Evolutionary conservation across 2,113 vertebrate species (phyloP).

Genomic region (Seriola dumerili): DNA sequence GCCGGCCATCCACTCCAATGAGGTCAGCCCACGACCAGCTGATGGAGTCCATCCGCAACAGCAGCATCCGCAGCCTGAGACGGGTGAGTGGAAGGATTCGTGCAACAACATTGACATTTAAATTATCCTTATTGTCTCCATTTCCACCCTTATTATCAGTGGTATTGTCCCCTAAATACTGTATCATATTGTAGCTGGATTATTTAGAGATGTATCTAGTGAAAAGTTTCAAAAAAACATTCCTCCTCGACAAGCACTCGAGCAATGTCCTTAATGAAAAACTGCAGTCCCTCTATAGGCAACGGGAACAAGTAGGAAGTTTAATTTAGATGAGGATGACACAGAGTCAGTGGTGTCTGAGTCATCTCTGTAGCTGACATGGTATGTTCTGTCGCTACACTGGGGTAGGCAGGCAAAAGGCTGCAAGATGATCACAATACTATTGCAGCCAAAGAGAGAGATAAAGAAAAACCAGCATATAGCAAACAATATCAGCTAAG

Average conservation of each 20-base stretch:
- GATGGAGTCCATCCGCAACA: conserved; percentile 93
- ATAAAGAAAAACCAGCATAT: not conserved
- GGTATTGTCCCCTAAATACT: not conserved
- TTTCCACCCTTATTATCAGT: not conserved
- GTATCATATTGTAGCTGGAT: not conserved
- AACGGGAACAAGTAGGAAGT: conserved; percentile 34
- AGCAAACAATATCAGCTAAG: conserved; percentile 12
- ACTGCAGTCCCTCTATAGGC: conserved; percentile 11
- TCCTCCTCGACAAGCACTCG: not conserved
- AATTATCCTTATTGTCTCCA: not conserved
- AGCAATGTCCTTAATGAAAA: conserved; percentile 10
- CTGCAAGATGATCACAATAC: conserved; percentile 29
- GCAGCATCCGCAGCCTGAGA: conserved; percentile 87
- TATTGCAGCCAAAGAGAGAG: conserved; percentile 29
- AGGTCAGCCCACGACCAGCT: conserved; percentile 92
- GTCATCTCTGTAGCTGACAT: conserved; percentile 56
- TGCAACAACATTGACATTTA: not conserved
- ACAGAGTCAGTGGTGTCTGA: conserved; percentile 61
- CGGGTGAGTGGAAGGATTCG: conserved; percentile 84
- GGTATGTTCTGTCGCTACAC: not conserved
- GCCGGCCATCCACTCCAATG: conserved; percentile 93
- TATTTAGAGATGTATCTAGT: not conserved
- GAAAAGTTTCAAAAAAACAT: not conserved
- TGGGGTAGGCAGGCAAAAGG: no score
- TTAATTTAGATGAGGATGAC: conserved; percentile 66